Conservation (phyloP, 30 jellyfish, hydroid and myxozoan species). For the Cassiopea andromeda region DNA sequence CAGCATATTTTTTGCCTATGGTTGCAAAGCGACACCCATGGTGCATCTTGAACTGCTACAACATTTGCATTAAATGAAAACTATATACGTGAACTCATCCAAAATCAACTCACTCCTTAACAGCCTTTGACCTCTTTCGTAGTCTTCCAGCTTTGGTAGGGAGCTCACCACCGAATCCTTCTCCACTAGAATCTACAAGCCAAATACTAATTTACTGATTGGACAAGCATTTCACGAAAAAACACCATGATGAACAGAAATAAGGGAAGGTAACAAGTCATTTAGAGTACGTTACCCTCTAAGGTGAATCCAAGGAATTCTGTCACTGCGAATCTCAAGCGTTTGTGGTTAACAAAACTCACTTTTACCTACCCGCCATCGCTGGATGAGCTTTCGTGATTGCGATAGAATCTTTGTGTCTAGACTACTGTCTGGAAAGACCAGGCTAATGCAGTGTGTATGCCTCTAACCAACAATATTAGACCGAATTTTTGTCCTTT, state of each 20-base stretch:
- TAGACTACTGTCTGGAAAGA: constrained; percentile 78
- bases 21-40: background rate
- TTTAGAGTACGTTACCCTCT: background rate
- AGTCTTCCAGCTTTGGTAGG: constrained; percentile 54
- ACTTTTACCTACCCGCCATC: constrained; percentile 69
- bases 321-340: background rate
- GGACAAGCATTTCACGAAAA: background rate
- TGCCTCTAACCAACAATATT: background rate
- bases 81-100: background rate
- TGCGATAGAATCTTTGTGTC: constrained; percentile 45
- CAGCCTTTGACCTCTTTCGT: constrained; percentile 50
- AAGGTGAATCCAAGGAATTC: background rate
- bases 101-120: constrained; percentile 51
- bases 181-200: constrained; percentile 6
- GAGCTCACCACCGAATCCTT: constrained; percentile 39
- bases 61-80: background rate
- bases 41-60: background rate
- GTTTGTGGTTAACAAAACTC: background rate
- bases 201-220: background rate
- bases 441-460: constrained; percentile 13
- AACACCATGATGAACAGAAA: background rate
- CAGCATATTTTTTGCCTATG: too few species aligned
- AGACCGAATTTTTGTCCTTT: constrained; percentile 30
- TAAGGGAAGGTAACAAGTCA: constrained; percentile 69
- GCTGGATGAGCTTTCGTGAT: constrained; percentile 44